Conservation (phyloP, 2,797 vertebrate genomes). For the Echiichthys vipera region DNA sequence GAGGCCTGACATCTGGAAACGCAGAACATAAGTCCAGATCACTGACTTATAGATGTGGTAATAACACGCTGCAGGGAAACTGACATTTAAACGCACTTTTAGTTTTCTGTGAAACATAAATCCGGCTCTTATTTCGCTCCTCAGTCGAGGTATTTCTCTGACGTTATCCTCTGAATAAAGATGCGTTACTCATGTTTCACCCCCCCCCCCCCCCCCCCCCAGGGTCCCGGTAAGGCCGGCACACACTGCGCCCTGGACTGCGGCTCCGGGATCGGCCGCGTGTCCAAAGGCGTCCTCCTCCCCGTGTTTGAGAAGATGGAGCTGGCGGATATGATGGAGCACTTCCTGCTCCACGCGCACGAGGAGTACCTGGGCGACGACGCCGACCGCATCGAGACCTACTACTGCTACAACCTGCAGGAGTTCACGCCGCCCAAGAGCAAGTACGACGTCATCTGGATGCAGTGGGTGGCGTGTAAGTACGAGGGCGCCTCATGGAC, state of each 20-base stretch:
- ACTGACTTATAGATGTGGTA: slow-evolving; percentile 32
- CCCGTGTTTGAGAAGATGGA: slow-evolving; percentile 92
- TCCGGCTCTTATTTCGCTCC: neutral
- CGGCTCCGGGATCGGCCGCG: slow-evolving; percentile 93
- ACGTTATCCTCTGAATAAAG: neutral
- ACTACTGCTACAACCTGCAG: slow-evolving; percentile 93
- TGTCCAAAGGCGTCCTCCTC: slow-evolving; percentile 92
- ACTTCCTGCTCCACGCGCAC: slow-evolving; percentile 92
- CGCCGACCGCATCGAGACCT: slow-evolving; percentile 89
- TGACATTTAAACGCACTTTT: slow-evolving; percentile 16
- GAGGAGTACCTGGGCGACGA: slow-evolving; percentile 89
- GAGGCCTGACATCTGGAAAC: slow-evolving; percentile 62
- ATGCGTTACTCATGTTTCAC: too few relatives aligned
- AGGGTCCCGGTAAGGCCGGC: slow-evolving; percentile 91
- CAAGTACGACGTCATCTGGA: slow-evolving; percentile 96
- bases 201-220: neutral
- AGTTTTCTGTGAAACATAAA: slow-evolving; percentile 13
- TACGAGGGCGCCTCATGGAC: slow-evolving; percentile 26
- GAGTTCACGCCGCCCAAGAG: slow-evolving; percentile 87
- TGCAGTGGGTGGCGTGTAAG: slow-evolving; percentile 97
- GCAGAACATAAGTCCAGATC: slow-evolving; percentile 8
- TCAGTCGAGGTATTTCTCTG: neutral
- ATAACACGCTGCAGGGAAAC: slow-evolving; percentile 38
- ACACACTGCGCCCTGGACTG: slow-evolving; percentile 92
- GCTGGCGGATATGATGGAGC: slow-evolving; percentile 95